Evolutionary conservation across 2,888 invertebrate species (phyloP).

Genomic region (Conchocele bisecta): DNA sequence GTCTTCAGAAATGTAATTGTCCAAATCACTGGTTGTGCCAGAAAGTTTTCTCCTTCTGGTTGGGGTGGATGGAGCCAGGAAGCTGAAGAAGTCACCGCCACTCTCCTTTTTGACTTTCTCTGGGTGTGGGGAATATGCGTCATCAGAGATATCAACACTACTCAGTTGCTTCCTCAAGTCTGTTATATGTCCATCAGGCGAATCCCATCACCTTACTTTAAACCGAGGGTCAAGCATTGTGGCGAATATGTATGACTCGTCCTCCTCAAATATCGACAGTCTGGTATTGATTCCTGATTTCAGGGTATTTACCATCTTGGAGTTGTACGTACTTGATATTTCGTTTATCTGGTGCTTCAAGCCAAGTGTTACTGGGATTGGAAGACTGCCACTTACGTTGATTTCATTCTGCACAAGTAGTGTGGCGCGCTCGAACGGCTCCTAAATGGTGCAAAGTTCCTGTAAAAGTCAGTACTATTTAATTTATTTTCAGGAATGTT

Average conservation of each 20-base stretch:
- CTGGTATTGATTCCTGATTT: slow-evolving; percentile 23
- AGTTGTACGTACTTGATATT: slow-evolving; percentile 24
- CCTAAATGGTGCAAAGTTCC: slow-evolving; percentile 14
- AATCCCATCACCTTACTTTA: too few relatives aligned
- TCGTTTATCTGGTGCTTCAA: slow-evolving; percentile 27
- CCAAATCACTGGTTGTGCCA: slow-evolving; percentile 4
- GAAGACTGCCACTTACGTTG: slow-evolving; percentile 23
- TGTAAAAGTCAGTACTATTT: slow-evolving; percentile 11
- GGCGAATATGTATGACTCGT: slow-evolving; percentile 20
- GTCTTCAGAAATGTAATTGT: background rate
- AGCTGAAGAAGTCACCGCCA: background rate
- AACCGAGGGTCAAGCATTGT: slow-evolving; percentile 28
- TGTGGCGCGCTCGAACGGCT: slow-evolving; percentile 32
- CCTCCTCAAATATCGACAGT: background rate
- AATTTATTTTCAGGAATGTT: slow-evolving; percentile 27
- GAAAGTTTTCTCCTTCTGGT: background rate
- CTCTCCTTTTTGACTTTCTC: background rate
- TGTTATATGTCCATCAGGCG: too few relatives aligned
- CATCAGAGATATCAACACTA: background rate
- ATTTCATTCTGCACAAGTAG: slow-evolving; percentile 27
- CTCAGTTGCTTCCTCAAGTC: too few relatives aligned
- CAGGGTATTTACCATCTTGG: slow-evolving; percentile 19
- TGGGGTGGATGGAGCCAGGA: slow-evolving; percentile 1
- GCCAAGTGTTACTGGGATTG: slow-evolving; percentile 27
- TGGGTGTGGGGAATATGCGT: background rate